phyloP scores from a whole-genome alignment of 2,113 vertebrate genomes.

The Egretta garzetta region DNA sequence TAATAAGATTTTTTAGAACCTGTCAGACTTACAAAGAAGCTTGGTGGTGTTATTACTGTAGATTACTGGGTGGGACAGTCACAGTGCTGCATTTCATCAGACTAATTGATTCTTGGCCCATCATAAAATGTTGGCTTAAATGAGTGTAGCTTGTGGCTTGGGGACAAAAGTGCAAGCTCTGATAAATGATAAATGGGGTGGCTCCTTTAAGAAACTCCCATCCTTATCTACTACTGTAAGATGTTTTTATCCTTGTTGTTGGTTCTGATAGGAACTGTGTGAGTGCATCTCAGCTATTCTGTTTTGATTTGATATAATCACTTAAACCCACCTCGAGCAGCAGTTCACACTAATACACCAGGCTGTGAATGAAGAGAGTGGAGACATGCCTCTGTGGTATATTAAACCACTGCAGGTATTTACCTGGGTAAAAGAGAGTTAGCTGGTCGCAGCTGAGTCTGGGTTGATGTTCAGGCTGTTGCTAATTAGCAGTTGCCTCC shows the following conservation, averaged over 20 bases:
- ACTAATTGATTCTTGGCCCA: background rate
- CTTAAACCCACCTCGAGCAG: background rate
- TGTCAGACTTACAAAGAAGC: background rate
- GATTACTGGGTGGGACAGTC: background rate
- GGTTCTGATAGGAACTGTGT: background rate
- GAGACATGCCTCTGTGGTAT: accelerated
- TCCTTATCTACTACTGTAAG: background rate
- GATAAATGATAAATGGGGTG: background rate
- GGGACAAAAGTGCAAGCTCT: background rate
- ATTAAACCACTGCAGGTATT: background rate
- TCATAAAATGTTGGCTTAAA: background rate
- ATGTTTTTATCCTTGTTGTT: background rate
- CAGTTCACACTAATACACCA: too few relatives aligned
- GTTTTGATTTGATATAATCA: accelerated
- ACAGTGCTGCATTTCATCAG: background rate
- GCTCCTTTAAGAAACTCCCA: background rate
- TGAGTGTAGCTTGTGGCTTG: background rate
- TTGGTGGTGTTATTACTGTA: background rate
- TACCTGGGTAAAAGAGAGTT: background rate
- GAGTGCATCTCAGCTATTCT: background rate
- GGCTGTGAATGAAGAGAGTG: background rate
- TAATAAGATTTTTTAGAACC: background rate
- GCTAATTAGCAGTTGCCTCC: background rate
- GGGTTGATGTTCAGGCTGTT: background rate
- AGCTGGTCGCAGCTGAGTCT: background rate